phyloP scores from a whole-genome alignment of 2,113 vertebrate species.

The Camelus dromedarius region DNA sequence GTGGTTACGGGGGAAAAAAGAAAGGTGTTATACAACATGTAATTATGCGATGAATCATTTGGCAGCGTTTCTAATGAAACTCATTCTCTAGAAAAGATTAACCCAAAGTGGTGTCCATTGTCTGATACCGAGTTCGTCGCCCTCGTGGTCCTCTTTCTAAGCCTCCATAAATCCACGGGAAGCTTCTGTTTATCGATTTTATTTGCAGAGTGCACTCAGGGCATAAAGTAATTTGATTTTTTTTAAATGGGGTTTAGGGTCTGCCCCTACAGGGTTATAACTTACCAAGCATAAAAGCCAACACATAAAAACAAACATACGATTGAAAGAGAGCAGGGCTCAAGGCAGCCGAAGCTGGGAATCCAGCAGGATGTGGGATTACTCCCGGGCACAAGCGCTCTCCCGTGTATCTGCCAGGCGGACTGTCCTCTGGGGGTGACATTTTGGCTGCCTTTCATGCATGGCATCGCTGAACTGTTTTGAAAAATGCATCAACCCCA shows the following conservation, averaged over 20 bases:
- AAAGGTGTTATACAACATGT: conserved; percentile 43
- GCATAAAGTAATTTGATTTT: conserved; percentile 84
- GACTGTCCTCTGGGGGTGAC: conserved; percentile 61
- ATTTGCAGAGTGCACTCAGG: conserved; percentile 80
- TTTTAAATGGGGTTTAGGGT: conserved; percentile 79
- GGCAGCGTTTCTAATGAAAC: conserved; percentile 68
- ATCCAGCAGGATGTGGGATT: conserved; percentile 17
- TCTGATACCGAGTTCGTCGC: not conserved
- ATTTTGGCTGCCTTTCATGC: conserved; percentile 62
- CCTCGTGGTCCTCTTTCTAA: conserved; percentile 46
- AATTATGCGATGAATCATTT: conserved; percentile 65
- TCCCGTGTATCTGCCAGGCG: conserved; percentile 39
- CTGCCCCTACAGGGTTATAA: conserved; percentile 81
- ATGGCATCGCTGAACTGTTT: not conserved
- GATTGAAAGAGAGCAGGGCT: conserved; percentile 72
- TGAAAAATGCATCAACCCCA: conserved; percentile 55
- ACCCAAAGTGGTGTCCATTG: conserved; percentile 28
- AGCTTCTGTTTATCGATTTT: conserved; percentile 82
- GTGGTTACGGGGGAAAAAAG: not conserved
- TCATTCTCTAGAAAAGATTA: conserved; percentile 49
- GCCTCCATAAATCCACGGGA: conserved; percentile 74
- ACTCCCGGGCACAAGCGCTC: not conserved
- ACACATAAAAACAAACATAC: conserved; percentile 78
- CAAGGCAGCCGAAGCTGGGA: conserved; percentile 26
- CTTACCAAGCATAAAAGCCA: conserved; percentile 81